Percentiles rank a stretch among this genome's conserved stretches.
phyloP scores from a whole-genome alignment of 2,888 invertebrate species.

The Pristionchus arcanus region DNA sequence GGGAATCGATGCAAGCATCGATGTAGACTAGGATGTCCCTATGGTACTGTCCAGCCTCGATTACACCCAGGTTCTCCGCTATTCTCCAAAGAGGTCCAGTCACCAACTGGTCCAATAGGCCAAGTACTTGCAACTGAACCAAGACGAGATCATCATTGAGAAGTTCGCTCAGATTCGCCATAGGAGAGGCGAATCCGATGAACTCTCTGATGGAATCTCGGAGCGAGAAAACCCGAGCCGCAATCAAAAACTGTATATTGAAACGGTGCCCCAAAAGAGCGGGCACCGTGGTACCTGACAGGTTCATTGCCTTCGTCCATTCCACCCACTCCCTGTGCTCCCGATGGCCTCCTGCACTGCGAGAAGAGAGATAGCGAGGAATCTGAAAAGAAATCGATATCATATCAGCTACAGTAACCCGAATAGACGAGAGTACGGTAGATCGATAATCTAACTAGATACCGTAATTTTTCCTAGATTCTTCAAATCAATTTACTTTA shows the following conservation, averaged over 20 bases:
- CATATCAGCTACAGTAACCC: too few species aligned
- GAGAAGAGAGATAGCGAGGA: neutral
- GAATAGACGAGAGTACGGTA: too few species aligned
- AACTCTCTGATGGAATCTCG: neutral
- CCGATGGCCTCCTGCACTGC: neutral
- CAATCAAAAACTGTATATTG: neutral
- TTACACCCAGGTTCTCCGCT: neutral
- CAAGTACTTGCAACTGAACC: too few species aligned
- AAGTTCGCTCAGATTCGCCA: neutral
- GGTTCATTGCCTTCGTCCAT: neutral
- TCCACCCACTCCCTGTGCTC: neutral
- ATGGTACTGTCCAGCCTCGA: neutral
- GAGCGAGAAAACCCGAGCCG: neutral
- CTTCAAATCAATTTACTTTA: too few species aligned
- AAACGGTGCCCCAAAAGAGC: too few species aligned
- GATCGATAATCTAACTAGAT: too few species aligned
- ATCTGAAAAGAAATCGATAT: neutral
- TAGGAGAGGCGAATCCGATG: neutral
- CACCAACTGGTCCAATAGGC: too few species aligned
- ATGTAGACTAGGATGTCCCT: neutral
- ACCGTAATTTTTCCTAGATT: too few species aligned
- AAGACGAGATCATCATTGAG: neutral
- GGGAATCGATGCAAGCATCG: neutral
- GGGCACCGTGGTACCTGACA: too few species aligned
- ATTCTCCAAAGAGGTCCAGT: too few species aligned